These are phyloP conservation scores for Magallana gigas DNA, from an alignment of 1,140 invertebrate genomes.

Conservation along the genomic window DNA sequence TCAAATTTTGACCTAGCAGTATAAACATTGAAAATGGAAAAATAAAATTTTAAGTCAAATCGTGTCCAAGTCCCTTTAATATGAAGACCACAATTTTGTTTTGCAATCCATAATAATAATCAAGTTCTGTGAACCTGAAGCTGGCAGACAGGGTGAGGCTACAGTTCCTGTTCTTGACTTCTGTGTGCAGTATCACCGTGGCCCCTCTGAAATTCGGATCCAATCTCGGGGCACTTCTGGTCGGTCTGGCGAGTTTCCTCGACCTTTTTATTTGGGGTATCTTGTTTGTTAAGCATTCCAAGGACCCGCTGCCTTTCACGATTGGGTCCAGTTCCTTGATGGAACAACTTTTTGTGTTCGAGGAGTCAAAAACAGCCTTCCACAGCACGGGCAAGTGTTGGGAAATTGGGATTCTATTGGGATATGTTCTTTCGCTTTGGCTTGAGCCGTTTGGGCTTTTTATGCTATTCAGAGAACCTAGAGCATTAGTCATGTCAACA, in stretches of 20 bases:
- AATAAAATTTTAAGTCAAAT: too few relatives aligned
- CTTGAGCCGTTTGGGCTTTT: background rate
- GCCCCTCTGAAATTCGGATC: slow-evolving; percentile 67
- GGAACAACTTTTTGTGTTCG: background rate
- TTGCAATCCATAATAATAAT: too few relatives aligned
- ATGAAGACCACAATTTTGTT: too few relatives aligned
- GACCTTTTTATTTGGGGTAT: background rate
- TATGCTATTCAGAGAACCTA: background rate
- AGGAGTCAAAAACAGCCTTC: background rate
- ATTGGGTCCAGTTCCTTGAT: background rate
- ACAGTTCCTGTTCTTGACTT: slow-evolving; percentile 53
- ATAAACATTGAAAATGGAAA: too few relatives aligned
- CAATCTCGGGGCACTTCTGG: slow-evolving; percentile 56
- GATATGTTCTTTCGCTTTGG: background rate
- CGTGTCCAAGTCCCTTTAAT: too few relatives aligned
- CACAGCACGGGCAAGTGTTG: background rate
- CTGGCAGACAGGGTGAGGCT: slow-evolving; percentile 59
- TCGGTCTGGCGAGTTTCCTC: slow-evolving; percentile 56
- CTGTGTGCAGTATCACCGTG: slow-evolving; percentile 57
- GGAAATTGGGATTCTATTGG: background rate
- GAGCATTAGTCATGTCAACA: slow-evolving; percentile 12
- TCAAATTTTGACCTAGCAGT: too few relatives aligned
- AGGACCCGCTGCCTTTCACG: background rate
- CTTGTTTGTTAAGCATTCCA: background rate
- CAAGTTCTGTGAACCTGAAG: slow-evolving; percentile 55